Conservation (phyloP, 2,888 invertebrate species). For the Eilema depressum region DNA sequence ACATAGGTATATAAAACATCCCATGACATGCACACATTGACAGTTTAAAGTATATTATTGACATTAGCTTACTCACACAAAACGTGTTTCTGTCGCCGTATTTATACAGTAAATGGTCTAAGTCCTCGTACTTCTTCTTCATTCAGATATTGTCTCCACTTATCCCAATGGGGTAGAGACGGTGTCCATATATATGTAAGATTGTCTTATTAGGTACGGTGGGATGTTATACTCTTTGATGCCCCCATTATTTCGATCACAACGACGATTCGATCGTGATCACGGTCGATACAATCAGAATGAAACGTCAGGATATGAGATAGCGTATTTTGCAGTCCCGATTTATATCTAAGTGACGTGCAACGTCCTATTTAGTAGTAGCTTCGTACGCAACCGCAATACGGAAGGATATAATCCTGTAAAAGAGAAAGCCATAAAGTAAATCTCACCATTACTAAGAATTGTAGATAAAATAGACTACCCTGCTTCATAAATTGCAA, state of each 20-base stretch:
- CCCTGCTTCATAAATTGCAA: background rate
- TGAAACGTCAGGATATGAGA: background rate
- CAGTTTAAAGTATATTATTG: too few species aligned
- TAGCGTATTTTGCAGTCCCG: background rate
- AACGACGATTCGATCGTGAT: background rate
- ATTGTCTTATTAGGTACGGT: too few species aligned
- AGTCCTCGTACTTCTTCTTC: too few species aligned
- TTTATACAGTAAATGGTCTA: too few species aligned
- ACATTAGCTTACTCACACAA: too few species aligned
- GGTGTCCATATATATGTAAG: background rate
- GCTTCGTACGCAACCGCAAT: background rate
- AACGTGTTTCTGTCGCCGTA: too few species aligned
- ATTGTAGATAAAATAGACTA: background rate
- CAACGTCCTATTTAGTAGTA: background rate
- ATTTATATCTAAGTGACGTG: background rate
- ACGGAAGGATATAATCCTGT: slow-evolving; percentile 2
- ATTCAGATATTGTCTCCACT: background rate
- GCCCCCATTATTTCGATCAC: background rate
- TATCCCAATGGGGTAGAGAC: background rate
- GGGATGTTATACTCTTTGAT: too few species aligned
- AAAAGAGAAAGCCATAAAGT: background rate
- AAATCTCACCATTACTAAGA: background rate
- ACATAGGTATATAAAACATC: too few species aligned
- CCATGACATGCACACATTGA: too few species aligned
- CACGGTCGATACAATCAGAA: too few species aligned